A percentile compares a stretch with the other conserved stretches of the same genome.
Conservation (phyloP, 1,140 invertebrate genomes). For the Temnothorax longispinosus region DNA sequence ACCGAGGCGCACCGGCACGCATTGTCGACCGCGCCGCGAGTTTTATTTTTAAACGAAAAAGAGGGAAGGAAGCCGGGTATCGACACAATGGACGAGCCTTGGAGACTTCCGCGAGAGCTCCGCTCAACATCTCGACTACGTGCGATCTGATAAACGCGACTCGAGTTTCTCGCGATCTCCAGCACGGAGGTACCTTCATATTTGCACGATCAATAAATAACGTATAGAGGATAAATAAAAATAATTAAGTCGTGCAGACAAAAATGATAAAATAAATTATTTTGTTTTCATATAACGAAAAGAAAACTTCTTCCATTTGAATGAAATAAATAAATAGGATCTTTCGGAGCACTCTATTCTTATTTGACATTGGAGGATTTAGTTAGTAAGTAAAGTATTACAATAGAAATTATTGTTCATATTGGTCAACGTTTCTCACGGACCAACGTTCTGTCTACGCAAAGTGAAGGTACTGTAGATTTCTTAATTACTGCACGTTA, state of each 20-base stretch:
- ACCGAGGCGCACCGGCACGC: conserved; percentile 62
- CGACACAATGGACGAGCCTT: conserved; percentile 70
- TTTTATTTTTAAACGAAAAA: conserved; percentile 67
- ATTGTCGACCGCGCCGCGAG: conserved; percentile 56
- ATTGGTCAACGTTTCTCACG: background rate
- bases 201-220: background rate
- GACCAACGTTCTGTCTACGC: background rate
- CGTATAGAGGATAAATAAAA: background rate
- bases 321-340: background rate
- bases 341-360: background rate
- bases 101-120: conserved; percentile 63
- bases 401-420: background rate
- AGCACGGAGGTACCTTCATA: background rate
- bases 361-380: no score
- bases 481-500: background rate
- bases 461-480: no score
- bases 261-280: background rate
- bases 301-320: background rate
- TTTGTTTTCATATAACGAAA: background rate
- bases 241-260: no score
- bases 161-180: background rate
- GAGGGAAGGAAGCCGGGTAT: conserved; percentile 60
- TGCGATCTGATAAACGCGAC: conserved; percentile 39
- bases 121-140: background rate
- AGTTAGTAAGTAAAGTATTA: no score